Conservation (phyloP, 2,888 invertebrate species). For the Ochropleura plecta region DNA sequence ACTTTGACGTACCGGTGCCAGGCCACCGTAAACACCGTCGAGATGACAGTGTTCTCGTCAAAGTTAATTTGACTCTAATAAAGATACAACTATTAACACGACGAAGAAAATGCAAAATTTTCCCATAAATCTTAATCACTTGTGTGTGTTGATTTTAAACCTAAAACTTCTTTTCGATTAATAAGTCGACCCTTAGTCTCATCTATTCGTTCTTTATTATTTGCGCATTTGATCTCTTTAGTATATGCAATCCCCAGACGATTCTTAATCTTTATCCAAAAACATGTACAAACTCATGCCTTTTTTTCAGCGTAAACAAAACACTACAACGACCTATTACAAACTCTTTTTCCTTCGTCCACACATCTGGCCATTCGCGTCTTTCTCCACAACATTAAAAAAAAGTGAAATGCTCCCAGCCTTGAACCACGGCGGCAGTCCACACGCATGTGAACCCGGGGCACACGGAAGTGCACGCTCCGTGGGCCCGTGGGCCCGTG, state of each 20-base stretch:
- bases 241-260: background rate
- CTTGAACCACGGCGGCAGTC: slow-evolving; percentile 50
- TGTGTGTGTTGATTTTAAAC: too few species aligned
- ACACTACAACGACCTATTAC: background rate
- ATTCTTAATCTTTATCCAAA: background rate
- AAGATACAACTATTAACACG: background rate
- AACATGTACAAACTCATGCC: background rate
- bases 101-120: background rate
- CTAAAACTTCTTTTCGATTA: background rate
- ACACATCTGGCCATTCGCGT: slow-evolving; percentile 1
- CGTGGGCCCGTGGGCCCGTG: slow-evolving; percentile 30
- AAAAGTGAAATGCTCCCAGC: slow-evolving; percentile 59
- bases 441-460: slow-evolving; percentile 70
- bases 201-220: background rate
- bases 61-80: background rate
- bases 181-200: background rate
- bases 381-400: slow-evolving; percentile 9
- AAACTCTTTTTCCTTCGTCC: background rate
- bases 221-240: background rate
- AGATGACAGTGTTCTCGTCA: background rate
- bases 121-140: too few species aligned
- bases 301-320: background rate
- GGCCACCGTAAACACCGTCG: background rate
- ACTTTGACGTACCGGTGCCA: background rate
- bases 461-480: slow-evolving; percentile 75